Evolutionary conservation across 2,888 invertebrate species (phyloP).

Genomic region (Pasiphila rectangulata): DNA sequence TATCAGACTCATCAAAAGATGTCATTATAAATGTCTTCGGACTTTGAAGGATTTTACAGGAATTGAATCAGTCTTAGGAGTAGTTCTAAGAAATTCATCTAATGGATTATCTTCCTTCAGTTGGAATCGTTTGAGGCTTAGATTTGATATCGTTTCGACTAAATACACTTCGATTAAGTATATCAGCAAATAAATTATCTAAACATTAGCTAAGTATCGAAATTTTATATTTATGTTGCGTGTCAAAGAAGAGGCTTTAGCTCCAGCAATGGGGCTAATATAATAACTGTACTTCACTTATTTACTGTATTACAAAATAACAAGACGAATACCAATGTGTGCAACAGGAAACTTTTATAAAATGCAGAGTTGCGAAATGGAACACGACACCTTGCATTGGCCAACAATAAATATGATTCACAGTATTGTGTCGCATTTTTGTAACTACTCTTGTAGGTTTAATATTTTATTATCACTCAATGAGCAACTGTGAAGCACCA

Average conservation of each 20-base stretch:
- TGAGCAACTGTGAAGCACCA: no score
- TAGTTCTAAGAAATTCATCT: slow-evolving; percentile 62
- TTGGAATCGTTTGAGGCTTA: slow-evolving; percentile 31
- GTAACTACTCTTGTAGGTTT: slow-evolving; percentile 2
- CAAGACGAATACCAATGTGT: slow-evolving; percentile 25
- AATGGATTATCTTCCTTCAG: slow-evolving; percentile 65
- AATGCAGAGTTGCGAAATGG: slow-evolving; percentile 56
- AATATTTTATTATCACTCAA: neutral
- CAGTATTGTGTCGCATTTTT: slow-evolving; percentile 45
- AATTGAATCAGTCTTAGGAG: slow-evolving; percentile 58
- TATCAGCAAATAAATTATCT: neutral
- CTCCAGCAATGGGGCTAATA: no score
- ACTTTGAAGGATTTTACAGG: slow-evolving; percentile 63
- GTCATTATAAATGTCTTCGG: slow-evolving; percentile 53
- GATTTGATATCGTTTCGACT: neutral
- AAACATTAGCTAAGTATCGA: neutral
- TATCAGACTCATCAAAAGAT: slow-evolving; percentile 63
- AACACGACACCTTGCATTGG: slow-evolving; percentile 43
- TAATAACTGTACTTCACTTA: no score
- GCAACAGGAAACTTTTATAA: slow-evolving; percentile 53
- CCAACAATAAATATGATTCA: slow-evolving; percentile 49
- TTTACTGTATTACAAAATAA: neutral
- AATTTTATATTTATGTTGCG: no score
- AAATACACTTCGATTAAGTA: neutral
- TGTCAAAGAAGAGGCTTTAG: no score